Evolutionary conservation across 1,140 invertebrate species (phyloP).

Genomic region (Andricus grossulariae): DNA sequence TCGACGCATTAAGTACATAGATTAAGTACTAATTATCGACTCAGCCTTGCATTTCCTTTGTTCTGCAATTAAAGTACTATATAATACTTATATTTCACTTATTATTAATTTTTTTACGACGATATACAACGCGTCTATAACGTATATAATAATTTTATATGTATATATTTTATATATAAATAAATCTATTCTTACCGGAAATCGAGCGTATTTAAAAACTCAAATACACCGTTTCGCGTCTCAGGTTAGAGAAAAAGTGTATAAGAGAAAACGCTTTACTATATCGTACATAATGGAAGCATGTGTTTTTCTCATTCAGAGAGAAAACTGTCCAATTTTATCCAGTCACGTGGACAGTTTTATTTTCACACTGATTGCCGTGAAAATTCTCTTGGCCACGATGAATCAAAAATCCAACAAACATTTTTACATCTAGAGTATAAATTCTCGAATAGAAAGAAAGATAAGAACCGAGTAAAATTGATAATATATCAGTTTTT

Average conservation of each 20-base stretch:
- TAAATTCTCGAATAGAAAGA: conserved; percentile 9
- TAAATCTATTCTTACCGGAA: conserved; percentile 41
- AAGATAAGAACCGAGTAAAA: conserved; percentile 4
- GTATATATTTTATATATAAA: conserved; percentile 42
- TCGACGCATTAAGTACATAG: conserved; percentile 51
- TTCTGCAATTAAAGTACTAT: conserved; percentile 46
- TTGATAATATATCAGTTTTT: conserved; percentile 34
- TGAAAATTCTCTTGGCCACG: conserved; percentile 62
- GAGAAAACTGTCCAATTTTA: conserved; percentile 64
- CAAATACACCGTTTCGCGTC: conserved; percentile 58
- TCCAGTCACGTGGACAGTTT: conserved; percentile 7
- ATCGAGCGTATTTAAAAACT: conserved; percentile 60
- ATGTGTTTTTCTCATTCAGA: conserved; percentile 64
- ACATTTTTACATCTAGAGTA: conserved; percentile 5
- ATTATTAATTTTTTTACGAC: conserved; percentile 39
- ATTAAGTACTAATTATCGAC: conserved; percentile 54
- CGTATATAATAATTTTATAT: conserved; percentile 56
- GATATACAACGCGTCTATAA: conserved; percentile 37
- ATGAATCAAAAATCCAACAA: conserved; percentile 53
- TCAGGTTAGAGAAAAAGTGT: conserved; percentile 19
- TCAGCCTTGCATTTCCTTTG: conserved; percentile 61
- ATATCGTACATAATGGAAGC: conserved; percentile 64
- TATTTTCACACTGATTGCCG: conserved; percentile 37
- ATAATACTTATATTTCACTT: conserved; percentile 51
- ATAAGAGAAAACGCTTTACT: conserved; percentile 34